Evolutionary conservation across 2,888 invertebrate species (phyloP).

Genomic region (Sarcophaga subvicina): DNA sequence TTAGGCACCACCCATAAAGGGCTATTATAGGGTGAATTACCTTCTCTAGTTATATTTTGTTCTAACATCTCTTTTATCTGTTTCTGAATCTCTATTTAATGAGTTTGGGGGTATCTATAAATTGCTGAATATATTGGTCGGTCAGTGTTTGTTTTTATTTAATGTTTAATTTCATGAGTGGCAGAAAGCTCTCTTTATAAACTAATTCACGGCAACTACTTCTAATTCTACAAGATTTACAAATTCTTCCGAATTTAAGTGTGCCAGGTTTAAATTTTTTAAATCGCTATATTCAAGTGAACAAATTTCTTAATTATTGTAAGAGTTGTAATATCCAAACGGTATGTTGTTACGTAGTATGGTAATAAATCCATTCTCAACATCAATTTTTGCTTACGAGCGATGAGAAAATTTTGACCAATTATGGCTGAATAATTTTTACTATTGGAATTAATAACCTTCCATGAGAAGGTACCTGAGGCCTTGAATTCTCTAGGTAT

Average conservation of each 20-base stretch:
- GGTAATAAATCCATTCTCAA: slow-evolving; percentile 52
- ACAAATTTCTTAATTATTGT: slow-evolving; percentile 54
- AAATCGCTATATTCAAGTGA: slow-evolving; percentile 56
- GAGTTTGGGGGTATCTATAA: neutral
- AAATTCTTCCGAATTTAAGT: slow-evolving; percentile 29
- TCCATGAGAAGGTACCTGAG: slow-evolving; percentile 59
- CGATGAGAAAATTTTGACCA: slow-evolving; percentile 53
- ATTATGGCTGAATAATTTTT: slow-evolving; percentile 59
- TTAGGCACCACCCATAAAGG: slow-evolving; percentile 43
- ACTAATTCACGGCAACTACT: neutral
- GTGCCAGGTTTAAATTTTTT: slow-evolving; percentile 28
- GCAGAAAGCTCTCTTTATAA: neutral
- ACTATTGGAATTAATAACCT: slow-evolving; percentile 30
- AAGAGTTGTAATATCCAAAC: slow-evolving; percentile 32
- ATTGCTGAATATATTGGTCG: neutral
- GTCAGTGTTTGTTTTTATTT: slow-evolving; percentile 1
- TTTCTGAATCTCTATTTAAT: slow-evolving; percentile 16
- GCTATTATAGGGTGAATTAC: slow-evolving; percentile 48
- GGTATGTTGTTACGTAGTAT: slow-evolving; percentile 46
- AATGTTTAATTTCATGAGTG: neutral
- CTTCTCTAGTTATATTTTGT: slow-evolving; percentile 37
- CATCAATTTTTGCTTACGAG: slow-evolving; percentile 59
- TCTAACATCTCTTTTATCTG: slow-evolving; percentile 38
- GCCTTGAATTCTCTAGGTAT: slow-evolving; percentile 51
- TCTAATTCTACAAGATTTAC: slow-evolving; percentile 6